phyloP scores from a whole-genome alignment of 2,888 invertebrate species.

The Macrosoma leucophasiata region DNA sequence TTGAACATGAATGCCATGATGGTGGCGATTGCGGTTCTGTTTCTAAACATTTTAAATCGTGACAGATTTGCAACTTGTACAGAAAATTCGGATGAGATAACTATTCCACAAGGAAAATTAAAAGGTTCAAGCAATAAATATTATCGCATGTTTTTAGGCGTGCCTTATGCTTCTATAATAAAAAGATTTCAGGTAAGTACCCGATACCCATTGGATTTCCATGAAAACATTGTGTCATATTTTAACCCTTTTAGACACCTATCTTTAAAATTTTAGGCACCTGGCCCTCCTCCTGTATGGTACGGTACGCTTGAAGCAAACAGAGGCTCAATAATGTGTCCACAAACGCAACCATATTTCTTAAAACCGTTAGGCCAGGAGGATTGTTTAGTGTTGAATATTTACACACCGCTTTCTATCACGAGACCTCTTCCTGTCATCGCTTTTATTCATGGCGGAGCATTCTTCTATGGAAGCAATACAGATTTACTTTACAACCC shows the following conservation, averaged over 20 bases:
- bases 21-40: too few species aligned
- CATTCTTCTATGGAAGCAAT: constrained; percentile 35
- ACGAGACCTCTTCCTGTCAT: constrained; percentile 33
- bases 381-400: constrained; percentile 41
- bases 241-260: too few species aligned
- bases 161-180: constrained; percentile 33
- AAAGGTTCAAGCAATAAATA: constrained; percentile 15
- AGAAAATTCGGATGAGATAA: too few species aligned
- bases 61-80: too few species aligned
- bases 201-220: background rate
- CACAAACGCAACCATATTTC: constrained; percentile 24
- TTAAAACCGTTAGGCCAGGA: constrained; percentile 30
- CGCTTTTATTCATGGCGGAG: constrained; percentile 43
- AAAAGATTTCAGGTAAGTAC: constrained; percentile 28
- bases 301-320: constrained; percentile 29
- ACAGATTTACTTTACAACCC: constrained; percentile 35
- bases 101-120: constrained; percentile 29
- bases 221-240: too few species aligned
- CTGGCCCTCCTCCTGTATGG: constrained; percentile 32
- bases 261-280: too few species aligned
- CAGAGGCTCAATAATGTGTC: constrained; percentile 26
- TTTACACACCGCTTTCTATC: constrained; percentile 45
- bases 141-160: constrained; percentile 29
- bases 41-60: too few species aligned
- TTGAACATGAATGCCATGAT: too few species aligned